Base-by-base conservation (phyloP, 1,140 invertebrate genomes). In the Aphelinus certus region DNA sequence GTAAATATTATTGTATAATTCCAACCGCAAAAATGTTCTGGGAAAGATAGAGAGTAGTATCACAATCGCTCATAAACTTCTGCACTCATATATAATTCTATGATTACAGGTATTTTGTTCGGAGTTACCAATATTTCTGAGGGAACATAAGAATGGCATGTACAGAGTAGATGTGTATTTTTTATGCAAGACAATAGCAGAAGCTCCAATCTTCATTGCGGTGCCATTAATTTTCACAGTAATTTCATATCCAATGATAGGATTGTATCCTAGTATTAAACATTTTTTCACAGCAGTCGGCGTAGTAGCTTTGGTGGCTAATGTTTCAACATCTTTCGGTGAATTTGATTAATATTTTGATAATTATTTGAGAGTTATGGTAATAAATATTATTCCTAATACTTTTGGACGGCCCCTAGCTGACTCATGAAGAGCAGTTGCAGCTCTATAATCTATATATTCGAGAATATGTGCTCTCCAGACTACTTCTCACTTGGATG, bases 131-230 rank as follows among this genome's bases (percentile, higher is more conserved):
- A 92, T 99, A 67, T 98, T 98, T 85, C 89, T 98, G 75, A 88
- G 96, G 46, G 97, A 98, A 87, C 94, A 98, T 83, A 91, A 92
- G 68, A 96, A 95, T 80, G 96, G 96, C 46, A 94, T 98, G 90
- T 99, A 99, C 82, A 89, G 97, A 57, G 94, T 94, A 0, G 96
- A 97, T 79, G 92, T 97, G 0, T 99, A 98, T 84, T 99, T 98
- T 87, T 84, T 98, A 9, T 93, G 94, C 70, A 99, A 98, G 88
- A 96, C 94, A 0, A 80, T 98, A 45, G 95, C 96, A 1, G 96
- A 98, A 84, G 89, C 95, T 6, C 95, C 95, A 0, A 90, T 96
- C 51, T 95, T 95, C 79, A 89, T 96, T 1, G 88, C 92, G 0
- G 92, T 97, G 55, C 96, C 97, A 0, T 78, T 96, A 7, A 86